Base-by-base conservation (phyloP, 2,113 vertebrate genomes). In the Aramus guarauna region DNA sequence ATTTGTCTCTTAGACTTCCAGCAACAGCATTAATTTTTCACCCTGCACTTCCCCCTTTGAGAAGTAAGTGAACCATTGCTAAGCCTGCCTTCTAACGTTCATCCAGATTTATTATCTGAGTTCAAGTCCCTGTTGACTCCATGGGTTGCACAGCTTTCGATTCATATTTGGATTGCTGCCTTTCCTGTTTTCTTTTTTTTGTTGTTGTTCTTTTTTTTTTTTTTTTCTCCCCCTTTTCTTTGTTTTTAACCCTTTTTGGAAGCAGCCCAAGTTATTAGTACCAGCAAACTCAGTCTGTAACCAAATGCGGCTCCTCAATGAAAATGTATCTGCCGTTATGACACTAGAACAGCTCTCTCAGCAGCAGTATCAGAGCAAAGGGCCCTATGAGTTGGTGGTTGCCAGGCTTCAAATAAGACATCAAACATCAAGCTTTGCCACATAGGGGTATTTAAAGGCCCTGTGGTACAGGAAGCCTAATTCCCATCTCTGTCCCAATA, bases 361-460 rank as follows among this genome's bases (percentile, higher is more conserved):
- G 73, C 90, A 90, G 82, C 78, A 63, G 36, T 15, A 45, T 1
- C 18, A 19, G 56, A 75, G 87, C 71, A 69, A 56, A 80, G 45
- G 48, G 48, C 68, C 24, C 43, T 81, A 5, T 34, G 15, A 75
- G 55, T 21, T 68, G 85, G 21, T 90, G 29, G 37, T 83, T 90
- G 80, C 91, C 94, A 85, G 84, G 68, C 77, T 95, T 87, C 58
- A 85, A 94, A 34, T 89, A 97, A 95, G 94, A 91, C 63, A 82
- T 92, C 94, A 94, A 47, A 52, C 39, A 52, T 74, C 52, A 50
- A 37, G 26, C 68, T 90, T 89, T 86, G 32, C 76, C 91, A 37
- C 69, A 9, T 2, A 56, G 39, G 69, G 64, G 5, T 78, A 16
- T 89, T 94, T 82, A 82, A 94, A 62, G 43, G 15, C 77, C 69